phyloP scores from a whole-genome alignment of 2,797 vertebrate genomes.

The Tauraco hartlaubi region DNA sequence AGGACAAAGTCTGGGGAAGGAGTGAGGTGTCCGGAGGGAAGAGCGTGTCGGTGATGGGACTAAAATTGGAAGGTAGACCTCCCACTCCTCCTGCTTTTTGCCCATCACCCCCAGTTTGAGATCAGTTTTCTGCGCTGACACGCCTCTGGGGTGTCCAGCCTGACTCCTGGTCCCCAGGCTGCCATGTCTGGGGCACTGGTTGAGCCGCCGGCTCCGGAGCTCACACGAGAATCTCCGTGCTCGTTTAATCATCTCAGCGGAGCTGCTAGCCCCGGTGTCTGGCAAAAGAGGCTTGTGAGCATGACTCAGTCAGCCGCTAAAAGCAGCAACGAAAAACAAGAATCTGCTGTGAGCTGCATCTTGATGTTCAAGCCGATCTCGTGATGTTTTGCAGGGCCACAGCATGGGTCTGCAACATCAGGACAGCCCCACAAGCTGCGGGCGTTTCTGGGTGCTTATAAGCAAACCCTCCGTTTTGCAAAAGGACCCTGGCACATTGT shows the following conservation, averaged over 20 bases:
- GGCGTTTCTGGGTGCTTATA: background rate
- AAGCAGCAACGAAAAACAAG: constrained; percentile 41
- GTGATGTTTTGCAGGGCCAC: constrained; percentile 10
- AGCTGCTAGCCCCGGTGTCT: constrained; percentile 41
- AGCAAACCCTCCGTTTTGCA: background rate
- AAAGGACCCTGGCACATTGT: fast-evolving
- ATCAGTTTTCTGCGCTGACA: fast-evolving
- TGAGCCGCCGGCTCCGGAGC: fast-evolving
- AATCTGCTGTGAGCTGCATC: constrained; percentile 58
- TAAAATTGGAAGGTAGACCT: background rate
- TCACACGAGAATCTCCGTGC: background rate
- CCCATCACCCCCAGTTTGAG: fast-evolving
- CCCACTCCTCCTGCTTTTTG: background rate
- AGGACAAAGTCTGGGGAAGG: background rate
- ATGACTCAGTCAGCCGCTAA: constrained; percentile 70
- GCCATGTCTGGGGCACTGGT: background rate
- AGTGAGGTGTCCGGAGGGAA: background rate
- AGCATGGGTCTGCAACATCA: background rate
- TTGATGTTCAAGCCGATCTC: constrained; percentile 43
- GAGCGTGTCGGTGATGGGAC: fast-evolving
- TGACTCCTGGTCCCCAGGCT: background rate
- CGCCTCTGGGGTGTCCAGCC: fast-evolving
- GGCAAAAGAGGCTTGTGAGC: constrained; percentile 58
- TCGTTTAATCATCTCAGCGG: background rate
- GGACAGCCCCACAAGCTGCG: background rate